These are phyloP conservation scores for Gymnocheta viridis DNA, from an alignment of 2,888 invertebrate genomes.

Conservation along the genomic window DNA sequence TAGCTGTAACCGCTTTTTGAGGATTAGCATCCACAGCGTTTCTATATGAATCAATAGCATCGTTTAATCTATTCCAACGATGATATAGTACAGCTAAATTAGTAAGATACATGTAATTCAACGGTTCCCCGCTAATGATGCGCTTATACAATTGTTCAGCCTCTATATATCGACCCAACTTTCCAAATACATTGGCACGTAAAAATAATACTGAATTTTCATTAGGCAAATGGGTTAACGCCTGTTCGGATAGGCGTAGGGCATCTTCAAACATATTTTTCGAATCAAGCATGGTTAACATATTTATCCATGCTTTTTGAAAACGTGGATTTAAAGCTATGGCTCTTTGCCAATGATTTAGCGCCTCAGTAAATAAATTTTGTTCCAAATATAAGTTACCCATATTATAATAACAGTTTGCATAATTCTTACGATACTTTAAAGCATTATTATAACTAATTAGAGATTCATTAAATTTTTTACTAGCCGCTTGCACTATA, in stretches of 20 bases:
- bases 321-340: slow-evolving; percentile 90
- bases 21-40: slow-evolving; percentile 89
- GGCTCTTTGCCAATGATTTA: slow-evolving; percentile 91
- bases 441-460: slow-evolving; percentile 91
- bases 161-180: slow-evolving; percentile 88
- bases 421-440: slow-evolving; percentile 89
- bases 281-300: slow-evolving; percentile 92
- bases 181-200: slow-evolving; percentile 94
- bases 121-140: slow-evolving; percentile 87
- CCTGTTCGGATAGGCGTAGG: slow-evolving; percentile 86
- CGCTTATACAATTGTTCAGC: slow-evolving; percentile 91
- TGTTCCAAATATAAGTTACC: slow-evolving; percentile 95
- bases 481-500: slow-evolving; percentile 91
- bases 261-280: slow-evolving; percentile 88
- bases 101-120: slow-evolving; percentile 91
- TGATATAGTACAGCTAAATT: slow-evolving; percentile 98
- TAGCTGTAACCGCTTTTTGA: slow-evolving; percentile 85
- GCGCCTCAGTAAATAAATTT: slow-evolving; percentile 88
- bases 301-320: slow-evolving; percentile 95
- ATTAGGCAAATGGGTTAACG: slow-evolving; percentile 86
- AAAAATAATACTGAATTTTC: slow-evolving; percentile 92
- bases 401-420: slow-evolving; percentile 96
- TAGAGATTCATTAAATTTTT: slow-evolving; percentile 88
- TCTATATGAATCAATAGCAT: slow-evolving; percentile 89
- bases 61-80: slow-evolving; percentile 90